A percentile compares a stretch with the other conserved stretches of the same genome.
Conservation (phyloP, 2,113 vertebrate species). For the Pomatorhinus ruficollis region DNA sequence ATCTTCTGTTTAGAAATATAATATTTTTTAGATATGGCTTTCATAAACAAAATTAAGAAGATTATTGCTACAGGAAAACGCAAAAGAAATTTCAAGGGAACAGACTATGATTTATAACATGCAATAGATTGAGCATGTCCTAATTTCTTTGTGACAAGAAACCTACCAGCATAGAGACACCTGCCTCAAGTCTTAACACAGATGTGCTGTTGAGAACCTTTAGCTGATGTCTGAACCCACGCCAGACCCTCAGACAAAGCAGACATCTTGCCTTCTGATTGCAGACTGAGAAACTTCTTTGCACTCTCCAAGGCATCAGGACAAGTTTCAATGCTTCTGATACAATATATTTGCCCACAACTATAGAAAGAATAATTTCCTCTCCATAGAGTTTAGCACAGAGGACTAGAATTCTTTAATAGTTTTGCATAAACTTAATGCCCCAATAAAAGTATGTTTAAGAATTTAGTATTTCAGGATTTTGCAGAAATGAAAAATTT, state of each 20-base stretch:
- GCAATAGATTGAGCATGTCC: not conserved
- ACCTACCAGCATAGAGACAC: accelerated
- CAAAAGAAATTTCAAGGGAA: not conserved
- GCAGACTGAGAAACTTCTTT: not conserved
- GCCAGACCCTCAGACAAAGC: not conserved
- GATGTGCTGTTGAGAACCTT: not conserved
- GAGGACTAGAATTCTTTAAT: not conserved
- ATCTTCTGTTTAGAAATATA: not conserved
- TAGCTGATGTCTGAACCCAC: not conserved
- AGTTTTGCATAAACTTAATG: not conserved
- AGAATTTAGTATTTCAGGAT: not conserved
- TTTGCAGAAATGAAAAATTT: not conserved
- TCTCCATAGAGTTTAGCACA: not conserved
- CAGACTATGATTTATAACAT: not conserved
- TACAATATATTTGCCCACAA: not conserved
- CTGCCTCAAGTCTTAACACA: not conserved
- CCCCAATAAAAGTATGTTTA: not conserved
- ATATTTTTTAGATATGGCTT: not conserved
- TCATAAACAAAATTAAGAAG: not conserved
- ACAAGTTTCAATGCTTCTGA: not conserved
- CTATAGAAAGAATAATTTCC: not conserved
- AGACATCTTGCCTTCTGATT: not conserved
- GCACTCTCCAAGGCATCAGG: not conserved
- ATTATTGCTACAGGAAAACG: not conserved
- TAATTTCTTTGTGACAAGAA: not conserved